phyloP scores from a whole-genome alignment of 2,113 vertebrate genomes.

The Notothenia coriiceps region DNA sequence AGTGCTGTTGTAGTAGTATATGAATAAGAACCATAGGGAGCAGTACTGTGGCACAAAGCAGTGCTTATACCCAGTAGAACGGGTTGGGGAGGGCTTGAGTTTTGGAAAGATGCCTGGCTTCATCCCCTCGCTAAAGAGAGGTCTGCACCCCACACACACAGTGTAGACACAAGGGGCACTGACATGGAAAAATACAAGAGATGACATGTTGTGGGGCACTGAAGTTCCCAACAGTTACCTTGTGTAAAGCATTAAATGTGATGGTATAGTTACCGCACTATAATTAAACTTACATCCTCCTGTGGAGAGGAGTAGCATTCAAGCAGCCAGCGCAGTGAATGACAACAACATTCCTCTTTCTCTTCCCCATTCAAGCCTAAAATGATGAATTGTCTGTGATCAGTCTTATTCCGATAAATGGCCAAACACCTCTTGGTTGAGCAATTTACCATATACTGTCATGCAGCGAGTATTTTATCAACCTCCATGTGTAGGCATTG shows the following conservation, averaged over 20 bases:
- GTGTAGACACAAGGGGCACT: constrained; percentile 70
- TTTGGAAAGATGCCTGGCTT: constrained; percentile 78
- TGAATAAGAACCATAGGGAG: constrained; percentile 67
- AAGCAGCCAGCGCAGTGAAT: constrained; percentile 14
- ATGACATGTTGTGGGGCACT: constrained; percentile 70
- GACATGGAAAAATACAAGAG: constrained; percentile 80
- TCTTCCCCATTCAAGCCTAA: constrained; percentile 23
- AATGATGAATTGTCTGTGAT: constrained; percentile 50
- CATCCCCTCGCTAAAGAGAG: constrained; percentile 67
- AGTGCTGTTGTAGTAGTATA: constrained; percentile 64
- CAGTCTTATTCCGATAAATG: constrained; percentile 53
- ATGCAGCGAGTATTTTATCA: constrained; percentile 47
- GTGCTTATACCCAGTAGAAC: constrained; percentile 68
- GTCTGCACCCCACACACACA: constrained; percentile 69
- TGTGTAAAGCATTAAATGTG: constrained; percentile 44
- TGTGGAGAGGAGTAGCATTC: not conserved
- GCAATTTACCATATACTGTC: constrained; percentile 44
- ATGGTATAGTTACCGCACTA: constrained; percentile 31
- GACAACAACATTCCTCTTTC: constrained; percentile 9
- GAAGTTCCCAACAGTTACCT: constrained; percentile 58
- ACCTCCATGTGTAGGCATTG: constrained; percentile 35
- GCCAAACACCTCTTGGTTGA: constrained; percentile 37
- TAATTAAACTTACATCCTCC: constrained; percentile 35
- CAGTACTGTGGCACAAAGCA: constrained; percentile 65
- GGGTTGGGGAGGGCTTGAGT: constrained; percentile 50